Base-by-base conservation (phyloP, 2,888 invertebrate species). In the Heliconius charithonia region DNA sequence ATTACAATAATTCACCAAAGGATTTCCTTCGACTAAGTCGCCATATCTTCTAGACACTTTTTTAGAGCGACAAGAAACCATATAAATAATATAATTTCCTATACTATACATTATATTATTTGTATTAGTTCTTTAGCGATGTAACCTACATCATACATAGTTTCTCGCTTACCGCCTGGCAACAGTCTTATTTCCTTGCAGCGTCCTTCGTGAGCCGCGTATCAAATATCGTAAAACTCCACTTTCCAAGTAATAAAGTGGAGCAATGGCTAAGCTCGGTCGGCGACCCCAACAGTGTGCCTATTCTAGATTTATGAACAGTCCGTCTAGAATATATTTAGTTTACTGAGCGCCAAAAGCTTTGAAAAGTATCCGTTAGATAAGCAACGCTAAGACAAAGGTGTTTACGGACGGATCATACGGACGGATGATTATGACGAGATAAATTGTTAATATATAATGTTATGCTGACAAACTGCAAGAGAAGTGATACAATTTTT, bases 181-280 rank as follows among this genome's bases (percentile, higher is more conserved):
- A 63, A 51, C 76, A 71, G 71, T 29, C 59, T n/a, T 19, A 41
- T 25, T 45, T 72, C 72, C 69, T 67, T 59, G 56, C 69, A 37
- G 72, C 70, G 63, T 71, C 76, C 76, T 77, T 51, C 71, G 63
- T 51, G 76, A 51, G 70, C 32, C 71, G 76, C 63, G 71, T 77
- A 77, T 77, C 74, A 56, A 59, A 74, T 74, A 59, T 45, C 67
- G 74, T 69, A 78, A 78, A 73, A 74, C 74, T 32, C 74, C 59
- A 78, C 74, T 75, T 45, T 59, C 75, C 70, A 37, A 37, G 56
- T 70, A 45, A 65, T 79, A 75, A 78, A 79, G 41, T 79, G 63
- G 75, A 75, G 75, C 78, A 75, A 70, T 56, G 22, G 78, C 69
- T 73, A 9, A 78, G 78, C 41, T 32, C 29, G 78, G 75, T 75